These are phyloP conservation scores for Matsumyia berberina DNA, from an alignment of 2,888 invertebrate species.

Conservation along the genomic window DNA sequence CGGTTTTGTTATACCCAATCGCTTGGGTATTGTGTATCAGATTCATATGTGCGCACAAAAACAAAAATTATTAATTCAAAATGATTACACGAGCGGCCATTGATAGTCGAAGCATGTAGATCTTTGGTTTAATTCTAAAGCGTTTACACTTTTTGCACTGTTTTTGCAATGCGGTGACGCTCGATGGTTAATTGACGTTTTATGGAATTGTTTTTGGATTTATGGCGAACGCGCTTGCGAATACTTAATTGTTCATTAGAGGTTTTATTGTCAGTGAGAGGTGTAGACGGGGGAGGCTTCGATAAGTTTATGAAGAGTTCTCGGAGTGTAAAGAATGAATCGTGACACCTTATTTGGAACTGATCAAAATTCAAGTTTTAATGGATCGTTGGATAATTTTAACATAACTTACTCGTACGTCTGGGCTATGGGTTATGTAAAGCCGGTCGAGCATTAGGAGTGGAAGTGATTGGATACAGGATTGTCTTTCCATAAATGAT, in stretches of 20 bases:
- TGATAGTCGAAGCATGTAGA: constrained; percentile 43
- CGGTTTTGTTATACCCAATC: constrained; percentile 31
- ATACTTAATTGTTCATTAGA: constrained; percentile 30
- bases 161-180: constrained; percentile 42
- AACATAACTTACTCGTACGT: background rate
- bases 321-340: constrained; percentile 35
- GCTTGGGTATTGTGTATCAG: constrained; percentile 22
- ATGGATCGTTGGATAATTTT: constrained; percentile 7
- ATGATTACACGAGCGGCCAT: constrained; percentile 5
- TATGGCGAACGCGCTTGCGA: constrained; percentile 15
- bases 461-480: background rate
- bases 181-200: constrained; percentile 61
- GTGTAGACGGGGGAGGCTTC: background rate
- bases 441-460: background rate
- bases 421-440: background rate
- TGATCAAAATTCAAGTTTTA: constrained; percentile 32
- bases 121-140: constrained; percentile 61
- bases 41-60: constrained; percentile 12
- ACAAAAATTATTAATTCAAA: constrained; percentile 18
- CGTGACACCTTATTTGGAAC: constrained; percentile 9
- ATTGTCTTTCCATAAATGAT: background rate
- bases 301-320: background rate
- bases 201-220: constrained; percentile 44
- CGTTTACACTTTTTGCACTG: constrained; percentile 59
- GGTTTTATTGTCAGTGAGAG: background rate